Evolutionary conservation across 2,113 vertebrate species (phyloP).

Genomic region (Pycnonotus jocosus): DNA sequence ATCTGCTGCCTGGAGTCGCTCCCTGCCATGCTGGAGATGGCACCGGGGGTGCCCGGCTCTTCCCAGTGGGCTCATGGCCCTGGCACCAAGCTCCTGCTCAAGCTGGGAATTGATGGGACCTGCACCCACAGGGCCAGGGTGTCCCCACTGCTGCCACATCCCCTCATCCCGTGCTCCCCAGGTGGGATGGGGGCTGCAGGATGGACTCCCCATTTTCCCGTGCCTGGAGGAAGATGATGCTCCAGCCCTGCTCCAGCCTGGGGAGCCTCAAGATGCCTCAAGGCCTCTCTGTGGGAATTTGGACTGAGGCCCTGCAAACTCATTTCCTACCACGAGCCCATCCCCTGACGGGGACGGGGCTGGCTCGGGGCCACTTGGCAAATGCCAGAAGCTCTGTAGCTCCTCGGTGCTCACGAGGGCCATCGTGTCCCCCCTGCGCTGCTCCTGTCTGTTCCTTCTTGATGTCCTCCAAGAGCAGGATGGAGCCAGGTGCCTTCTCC

Average conservation of each 20-base stretch:
- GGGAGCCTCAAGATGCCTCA: background rate
- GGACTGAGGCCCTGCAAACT: constrained; percentile 14
- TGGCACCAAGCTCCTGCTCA: background rate
- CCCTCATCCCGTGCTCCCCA: accelerated
- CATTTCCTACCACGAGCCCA: background rate
- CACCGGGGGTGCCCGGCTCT: background rate
- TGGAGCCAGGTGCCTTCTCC: background rate
- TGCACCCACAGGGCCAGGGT: background rate
- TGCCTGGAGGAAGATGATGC: background rate
- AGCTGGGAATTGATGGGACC: accelerated
- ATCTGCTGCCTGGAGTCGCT: background rate
- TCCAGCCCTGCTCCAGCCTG: background rate
- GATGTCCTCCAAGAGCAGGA: background rate
- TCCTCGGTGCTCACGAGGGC: background rate
- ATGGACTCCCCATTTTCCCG: accelerated
- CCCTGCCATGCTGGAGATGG: accelerated
- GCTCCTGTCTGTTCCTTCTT: background rate
- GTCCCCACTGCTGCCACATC: background rate
- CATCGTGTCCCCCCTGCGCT: background rate
- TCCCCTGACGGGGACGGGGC: background rate
- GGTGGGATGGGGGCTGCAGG: background rate
- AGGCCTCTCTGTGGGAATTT: background rate
- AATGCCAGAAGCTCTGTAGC: background rate
- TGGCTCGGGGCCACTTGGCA: background rate
- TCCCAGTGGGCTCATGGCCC: accelerated